Evolutionary conservation across 2,113 vertebrate genomes (phyloP).

Genomic region (Otolemur garnettii): DNA sequence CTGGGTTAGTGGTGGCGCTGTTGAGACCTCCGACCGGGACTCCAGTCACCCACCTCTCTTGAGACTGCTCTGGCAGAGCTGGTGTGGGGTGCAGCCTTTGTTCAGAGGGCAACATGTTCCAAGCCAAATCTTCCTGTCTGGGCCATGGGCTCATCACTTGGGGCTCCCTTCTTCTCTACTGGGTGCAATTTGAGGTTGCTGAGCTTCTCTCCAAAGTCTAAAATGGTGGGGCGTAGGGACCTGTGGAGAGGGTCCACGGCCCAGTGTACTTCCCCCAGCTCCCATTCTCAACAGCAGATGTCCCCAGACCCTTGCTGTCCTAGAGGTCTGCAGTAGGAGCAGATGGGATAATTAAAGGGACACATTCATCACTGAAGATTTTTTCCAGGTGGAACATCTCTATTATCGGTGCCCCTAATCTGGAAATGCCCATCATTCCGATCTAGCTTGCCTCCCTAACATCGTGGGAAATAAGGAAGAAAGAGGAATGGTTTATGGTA

Average conservation of each 20-base stretch:
- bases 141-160: slow-evolving; percentile 74
- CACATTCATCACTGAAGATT: background rate
- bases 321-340: background rate
- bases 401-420: background rate
- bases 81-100: slow-evolving; percentile 80
- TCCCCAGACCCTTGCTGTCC: background rate
- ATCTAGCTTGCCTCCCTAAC: slow-evolving; percentile 14
- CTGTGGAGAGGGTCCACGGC: slow-evolving; percentile 69
- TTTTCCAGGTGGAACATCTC: slow-evolving; percentile 39
- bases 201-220: slow-evolving; percentile 76
- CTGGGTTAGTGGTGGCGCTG: slow-evolving; percentile 82
- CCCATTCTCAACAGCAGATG: background rate
- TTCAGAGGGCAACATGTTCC: slow-evolving; percentile 78
- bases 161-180: slow-evolving; percentile 78
- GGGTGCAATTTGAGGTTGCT: slow-evolving; percentile 73
- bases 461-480: slow-evolving; percentile 15
- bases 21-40: slow-evolving; percentile 84
- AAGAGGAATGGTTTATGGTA: background rate
- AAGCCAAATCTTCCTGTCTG: slow-evolving; percentile 71
- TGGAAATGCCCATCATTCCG: slow-evolving; percentile 10
- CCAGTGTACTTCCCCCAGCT: background rate
- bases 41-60: slow-evolving; percentile 83
- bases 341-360: background rate
- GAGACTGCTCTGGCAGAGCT: slow-evolving; percentile 82
- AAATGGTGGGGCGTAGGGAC: slow-evolving; percentile 64